These are phyloP conservation scores for Zaprionus gabonicus DNA, from an alignment of 1,140 invertebrate genomes.

Conservation along the genomic window DNA sequence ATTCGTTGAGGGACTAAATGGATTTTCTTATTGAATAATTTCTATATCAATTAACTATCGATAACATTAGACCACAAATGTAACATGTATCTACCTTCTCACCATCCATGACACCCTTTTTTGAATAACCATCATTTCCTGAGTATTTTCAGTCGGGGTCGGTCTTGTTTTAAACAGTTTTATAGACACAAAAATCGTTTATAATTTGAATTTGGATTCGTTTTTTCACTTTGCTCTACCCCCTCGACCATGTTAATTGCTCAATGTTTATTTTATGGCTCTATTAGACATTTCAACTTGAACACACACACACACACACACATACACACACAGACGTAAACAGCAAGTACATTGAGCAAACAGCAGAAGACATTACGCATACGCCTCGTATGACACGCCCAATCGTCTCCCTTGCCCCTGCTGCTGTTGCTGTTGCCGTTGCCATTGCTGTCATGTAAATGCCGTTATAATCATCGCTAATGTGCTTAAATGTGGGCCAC, in stretches of 20 bases:
- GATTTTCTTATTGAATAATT: too few relatives aligned
- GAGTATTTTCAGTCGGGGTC: not conserved
- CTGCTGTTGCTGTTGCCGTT: conserved; percentile 23
- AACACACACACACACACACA: conserved; percentile 11
- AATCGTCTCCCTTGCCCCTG: not conserved
- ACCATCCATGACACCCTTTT: not conserved
- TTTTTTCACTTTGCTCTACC: conserved; percentile 31
- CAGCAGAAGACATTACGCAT: conserved; percentile 60
- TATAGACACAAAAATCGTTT: conserved; percentile 43
- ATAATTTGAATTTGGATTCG: conserved; percentile 34
- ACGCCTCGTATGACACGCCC: conserved; percentile 54
- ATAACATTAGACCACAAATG: not conserved
- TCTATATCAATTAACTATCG: too few relatives aligned
- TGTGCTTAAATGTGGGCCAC: conserved; percentile 66
- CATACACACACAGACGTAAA: not conserved
- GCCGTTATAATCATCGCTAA: conserved; percentile 77
- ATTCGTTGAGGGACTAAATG: too few relatives aligned
- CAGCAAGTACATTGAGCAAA: not conserved
- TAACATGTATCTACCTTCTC: too few relatives aligned
- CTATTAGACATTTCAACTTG: conserved; percentile 36
- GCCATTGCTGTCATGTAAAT: conserved; percentile 68
- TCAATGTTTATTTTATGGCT: conserved; percentile 49
- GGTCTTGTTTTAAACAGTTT: not conserved
- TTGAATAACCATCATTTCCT: not conserved
- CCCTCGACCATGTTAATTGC: conserved; percentile 26